Evolutionary conservation across 2,888 invertebrate species (phyloP), one percentile per base, ranked within the genome.

Genomic region (Lithophane ornitopus): DNA sequence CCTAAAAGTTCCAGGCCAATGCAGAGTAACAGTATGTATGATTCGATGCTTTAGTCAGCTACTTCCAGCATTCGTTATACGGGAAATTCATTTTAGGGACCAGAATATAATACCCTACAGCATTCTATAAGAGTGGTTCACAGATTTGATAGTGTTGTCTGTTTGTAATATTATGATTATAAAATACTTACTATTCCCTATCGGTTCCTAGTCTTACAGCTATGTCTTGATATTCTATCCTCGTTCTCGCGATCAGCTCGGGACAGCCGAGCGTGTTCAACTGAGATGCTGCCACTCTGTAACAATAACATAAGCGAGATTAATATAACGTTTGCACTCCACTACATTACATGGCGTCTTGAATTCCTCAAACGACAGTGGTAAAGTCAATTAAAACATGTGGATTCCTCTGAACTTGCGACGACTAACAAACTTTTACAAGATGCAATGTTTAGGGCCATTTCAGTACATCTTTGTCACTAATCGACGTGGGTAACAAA

Each of bases 251-350:
- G 81, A 99, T 98, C 87, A 99, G 96, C 92, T 99, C 99, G 0
- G 99, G 99, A 92, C 99, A 98, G 12, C 99, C 99, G 52, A 99
- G 97, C 8, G 99, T 99, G 80, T 98, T 98, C 80, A 99, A 97
- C 94, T 99, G 99, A 78, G 99, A 99, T 14, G 99, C 99, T 49
- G 99, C 99, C 81, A 99, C 99, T 90, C 99, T 98, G 93, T 59
- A 95, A 95, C 73, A 82, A 82, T 34, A 56, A 56, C 12, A 73
- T 14, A 16, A 19, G 19, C 11, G 3, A 34, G 12, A 34, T 67
- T 19, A 34, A 56, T n/a, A 34, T 11, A 16, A 54, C 11, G n/a
- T 16, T n/a, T 34, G 28, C 58, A 56, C 16, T 56, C 8, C n/a
- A n/a, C 28, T 58, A 58, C 58, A 58, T 16, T 28, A 28, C 8